phyloP scores from a whole-genome alignment of 2,797 vertebrate species.

The Lophotriccus pileatus region DNA sequence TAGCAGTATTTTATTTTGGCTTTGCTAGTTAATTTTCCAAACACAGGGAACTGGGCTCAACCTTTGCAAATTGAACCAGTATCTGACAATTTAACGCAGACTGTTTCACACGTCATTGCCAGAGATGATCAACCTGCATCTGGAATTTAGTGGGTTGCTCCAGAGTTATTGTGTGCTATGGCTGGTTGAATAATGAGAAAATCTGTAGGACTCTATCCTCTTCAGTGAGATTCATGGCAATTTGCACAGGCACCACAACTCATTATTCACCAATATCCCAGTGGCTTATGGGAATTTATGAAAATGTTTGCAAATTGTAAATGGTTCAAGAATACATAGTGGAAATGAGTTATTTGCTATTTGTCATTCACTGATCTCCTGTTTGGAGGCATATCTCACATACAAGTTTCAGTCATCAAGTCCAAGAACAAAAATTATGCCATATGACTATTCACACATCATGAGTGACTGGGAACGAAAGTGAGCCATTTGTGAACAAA shows the following conservation, averaged over 20 bases:
- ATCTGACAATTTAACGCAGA: neutral
- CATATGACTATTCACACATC: neutral
- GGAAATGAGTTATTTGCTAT: slow-evolving; percentile 26
- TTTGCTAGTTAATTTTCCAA: neutral
- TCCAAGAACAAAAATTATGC: slow-evolving; percentile 26
- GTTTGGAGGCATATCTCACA: neutral
- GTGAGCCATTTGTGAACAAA: slow-evolving; percentile 28
- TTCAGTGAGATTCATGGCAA: neutral
- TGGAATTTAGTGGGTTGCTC: neutral
- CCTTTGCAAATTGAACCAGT: neutral
- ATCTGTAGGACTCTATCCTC: neutral
- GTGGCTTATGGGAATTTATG: slow-evolving; percentile 12
- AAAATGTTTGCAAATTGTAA: slow-evolving; percentile 36
- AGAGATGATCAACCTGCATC: neutral
- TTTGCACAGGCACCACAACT: neutral
- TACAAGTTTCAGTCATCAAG: neutral
- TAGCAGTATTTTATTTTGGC: neutral
- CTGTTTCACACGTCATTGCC: neutral
- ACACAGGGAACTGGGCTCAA: neutral
- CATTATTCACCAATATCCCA: neutral
- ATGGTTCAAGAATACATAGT: neutral
- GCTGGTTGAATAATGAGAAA: slow-evolving; percentile 11
- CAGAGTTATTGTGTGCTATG: neutral
- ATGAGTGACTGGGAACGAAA: slow-evolving; percentile 11
- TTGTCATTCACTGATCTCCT: slow-evolving; percentile 5